Evolutionary conservation across 2,888 invertebrate species (phyloP), one percentile per base, ranked within the genome.

Genomic region (Standfussiana lucernea): DNA sequence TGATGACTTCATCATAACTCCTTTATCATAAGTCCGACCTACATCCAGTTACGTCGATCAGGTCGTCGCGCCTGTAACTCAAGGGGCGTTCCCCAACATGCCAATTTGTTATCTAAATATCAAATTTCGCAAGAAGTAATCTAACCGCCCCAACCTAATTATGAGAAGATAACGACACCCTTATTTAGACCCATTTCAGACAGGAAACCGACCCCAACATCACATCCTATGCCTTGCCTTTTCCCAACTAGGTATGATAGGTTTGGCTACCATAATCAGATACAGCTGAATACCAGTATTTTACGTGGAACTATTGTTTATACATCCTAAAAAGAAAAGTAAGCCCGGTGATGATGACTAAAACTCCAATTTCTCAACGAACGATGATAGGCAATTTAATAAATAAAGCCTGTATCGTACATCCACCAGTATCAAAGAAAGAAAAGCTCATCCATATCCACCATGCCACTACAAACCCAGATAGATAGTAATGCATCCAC

Each of bases 401-500:
- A 6, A 42, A 50, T 50, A 50, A 24, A 8, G 4, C 18, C 1
- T 45, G 13, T 4, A 15, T 24, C 1, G 21, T 11, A n/a, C 37
- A 3, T 37, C 18, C 18, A n/a, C 15, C 32, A 35, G 13, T 40
- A 32, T 45, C 45, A 21, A 2, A 59, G 15, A 21, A 2, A 59
- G 15, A 1, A 40, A 47, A 50, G 5, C 37, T 35, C 24, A 10
- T 6, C 13, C 24, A 68, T 45, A 45, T 24, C 37, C 32, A 42
- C 65, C 11, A 42, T 35, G 37, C 24, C 15, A 59, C 75, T 65
- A 68, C 35, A 72, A 67, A 70, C 72, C 42, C 37, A 45, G 10
- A 83, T 73, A 64, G 18, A n/a, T 47, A 69, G 35, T 40, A 15
- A 42, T 21, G 5, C 35, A 64, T 59, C 56, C 28, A n/a, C 35